These are phyloP conservation scores for Nesometra sesokonis DNA, from an alignment of 35 echinoderm and acorn worm species.

Conservation along the genomic window DNA sequence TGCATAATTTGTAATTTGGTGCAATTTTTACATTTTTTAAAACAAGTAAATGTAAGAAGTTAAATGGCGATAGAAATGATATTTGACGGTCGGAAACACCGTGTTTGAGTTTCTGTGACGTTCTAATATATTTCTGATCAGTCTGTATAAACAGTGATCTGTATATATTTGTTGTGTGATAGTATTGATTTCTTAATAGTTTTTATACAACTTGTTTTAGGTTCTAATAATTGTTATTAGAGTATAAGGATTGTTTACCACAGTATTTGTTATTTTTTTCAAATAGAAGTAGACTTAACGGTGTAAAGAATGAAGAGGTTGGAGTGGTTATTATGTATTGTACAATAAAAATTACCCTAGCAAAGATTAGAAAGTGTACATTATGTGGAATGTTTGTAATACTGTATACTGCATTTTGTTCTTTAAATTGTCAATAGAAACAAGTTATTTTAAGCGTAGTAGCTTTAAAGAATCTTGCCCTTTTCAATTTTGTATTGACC, in stretches of 20 bases:
- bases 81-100: too few relatives aligned
- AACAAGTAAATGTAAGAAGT: not conserved
- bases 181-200: not conserved
- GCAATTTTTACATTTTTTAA: not conserved
- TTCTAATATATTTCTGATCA: not conserved
- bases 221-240: not conserved
- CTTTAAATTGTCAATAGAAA: too few relatives aligned
- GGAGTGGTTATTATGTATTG: not conserved
- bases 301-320: not conserved
- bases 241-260: not conserved
- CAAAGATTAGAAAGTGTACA: not conserved
- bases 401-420: too few relatives aligned
- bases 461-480: too few relatives aligned
- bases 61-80: not conserved
- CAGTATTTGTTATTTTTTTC: not conserved
- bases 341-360: not conserved
- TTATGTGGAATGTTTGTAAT: not conserved
- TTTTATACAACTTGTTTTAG: not conserved
- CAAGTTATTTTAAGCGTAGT: too few relatives aligned
- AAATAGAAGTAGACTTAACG: not conserved
- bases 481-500: too few relatives aligned
- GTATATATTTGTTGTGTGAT: not conserved
- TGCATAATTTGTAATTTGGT: not conserved
- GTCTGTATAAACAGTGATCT: not conserved
- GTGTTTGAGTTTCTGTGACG: too few relatives aligned